Evolutionary conservation across 2,888 invertebrate genomes (phyloP).

Genomic region (Pegoplata infirma): DNA sequence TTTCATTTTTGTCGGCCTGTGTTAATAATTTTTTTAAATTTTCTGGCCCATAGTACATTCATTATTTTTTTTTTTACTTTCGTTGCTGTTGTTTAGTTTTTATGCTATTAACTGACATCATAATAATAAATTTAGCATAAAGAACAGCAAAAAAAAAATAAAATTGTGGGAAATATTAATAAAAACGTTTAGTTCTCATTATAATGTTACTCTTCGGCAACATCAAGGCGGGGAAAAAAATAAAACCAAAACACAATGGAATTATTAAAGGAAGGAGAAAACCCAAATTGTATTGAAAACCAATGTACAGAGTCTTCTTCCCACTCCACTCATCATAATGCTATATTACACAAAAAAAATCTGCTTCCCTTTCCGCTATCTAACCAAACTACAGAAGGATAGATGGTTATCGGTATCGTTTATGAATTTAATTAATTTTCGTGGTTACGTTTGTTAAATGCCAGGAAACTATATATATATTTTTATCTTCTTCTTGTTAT

Average conservation of each 20-base stretch:
- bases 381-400: constrained; percentile 1
- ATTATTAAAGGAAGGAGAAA: background rate
- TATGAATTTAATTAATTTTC: constrained; percentile 64
- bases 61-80: constrained; percentile 2
- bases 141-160: background rate
- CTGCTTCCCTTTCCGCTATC: background rate
- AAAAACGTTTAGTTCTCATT: constrained; percentile 51
- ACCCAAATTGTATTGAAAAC: constrained; percentile 44
- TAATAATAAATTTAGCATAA: constrained; percentile 53
- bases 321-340: background rate
- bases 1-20: too few relatives aligned
- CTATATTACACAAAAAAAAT: background rate
- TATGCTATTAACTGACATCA: constrained; percentile 52
- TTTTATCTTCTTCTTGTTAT: background rate
- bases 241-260: constrained; percentile 7
- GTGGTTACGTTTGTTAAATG: constrained; percentile 42
- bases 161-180: constrained; percentile 51
- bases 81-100: constrained; percentile 28
- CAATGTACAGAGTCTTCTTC: background rate
- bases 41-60: background rate
- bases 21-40: too few relatives aligned
- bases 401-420: constrained; percentile 43
- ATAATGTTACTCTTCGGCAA: background rate
- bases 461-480: background rate
- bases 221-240: too few relatives aligned